These are phyloP conservation scores for Zophobas morio DNA, from an alignment of 1,140 invertebrate genomes.

Conservation along the genomic window DNA sequence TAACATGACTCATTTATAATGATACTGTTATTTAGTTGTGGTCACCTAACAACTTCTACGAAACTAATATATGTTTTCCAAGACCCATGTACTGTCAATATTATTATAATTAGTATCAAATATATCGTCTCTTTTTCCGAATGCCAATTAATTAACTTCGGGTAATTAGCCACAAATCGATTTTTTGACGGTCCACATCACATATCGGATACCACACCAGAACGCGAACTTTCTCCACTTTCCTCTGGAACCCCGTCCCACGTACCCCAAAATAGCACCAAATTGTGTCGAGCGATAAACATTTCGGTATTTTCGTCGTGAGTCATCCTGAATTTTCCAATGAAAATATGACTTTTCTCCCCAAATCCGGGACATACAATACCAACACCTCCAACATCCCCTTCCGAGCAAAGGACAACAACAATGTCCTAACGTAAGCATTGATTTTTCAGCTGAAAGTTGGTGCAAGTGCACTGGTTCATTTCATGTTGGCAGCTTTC, in stretches of 20 bases:
- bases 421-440: constrained; percentile 1
- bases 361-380: background rate
- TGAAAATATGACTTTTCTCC: background rate
- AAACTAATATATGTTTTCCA: background rate
- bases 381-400: background rate
- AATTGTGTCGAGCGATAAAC: constrained; percentile 36
- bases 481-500: constrained; percentile 25
- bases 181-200: constrained; percentile 48
- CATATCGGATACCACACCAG: constrained; percentile 47
- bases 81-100: no score
- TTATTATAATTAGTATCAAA: no score
- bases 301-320: constrained; percentile 27
- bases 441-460: constrained; percentile 17
- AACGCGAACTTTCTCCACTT: constrained; percentile 7
- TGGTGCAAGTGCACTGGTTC: constrained; percentile 11
- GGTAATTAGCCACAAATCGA: constrained; percentile 29
- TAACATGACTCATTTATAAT: no score
- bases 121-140: no score
- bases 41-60: background rate
- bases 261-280: constrained; percentile 25
- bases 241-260: constrained; percentile 7
- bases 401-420: background rate
- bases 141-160: constrained; percentile 2
- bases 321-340: background rate
- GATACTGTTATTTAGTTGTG: no score